Evolutionary conservation across 2,113 vertebrate species (phyloP), one percentile per base, ranked within the genome.

Genomic region (Cololabis saira): DNA sequence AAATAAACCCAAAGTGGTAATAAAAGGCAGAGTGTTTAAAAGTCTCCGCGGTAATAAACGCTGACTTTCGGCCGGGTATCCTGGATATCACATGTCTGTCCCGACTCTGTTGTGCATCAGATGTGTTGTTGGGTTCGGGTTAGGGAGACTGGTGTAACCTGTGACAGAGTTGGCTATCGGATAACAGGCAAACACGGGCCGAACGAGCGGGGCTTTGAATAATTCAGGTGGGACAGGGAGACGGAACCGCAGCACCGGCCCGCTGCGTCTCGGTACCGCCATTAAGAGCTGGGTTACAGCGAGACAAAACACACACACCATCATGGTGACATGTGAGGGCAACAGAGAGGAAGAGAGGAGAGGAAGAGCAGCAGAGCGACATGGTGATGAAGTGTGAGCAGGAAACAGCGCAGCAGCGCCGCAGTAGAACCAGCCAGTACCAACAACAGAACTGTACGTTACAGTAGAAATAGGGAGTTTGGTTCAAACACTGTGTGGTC

Each of bases 151-250:
- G 12, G 21, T 12, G 70, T 42, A 57, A 75, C 68, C 47, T 75
- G 58, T 10, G 65, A 12, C 50, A 76, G 60, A 37, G 64, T 77
- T 75, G 64, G 71, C 84, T 85, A 84, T 90, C 84, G 77, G 24
- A 82, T 90, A 12, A 80, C 87, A 78, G 40, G 85, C 71, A 85
- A 79, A 85, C 81, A 78, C 67, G 18, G 66, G 69, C 71, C 76
- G 73, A 78, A 79, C 59, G 74, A 85, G 84, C 60, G 63, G 63
- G 49, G 65, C 59, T 63, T 66, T 91, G 59, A 90, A 91, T 92
- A 83, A 91, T 91, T 91, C 74, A 91, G 30, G 63, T 65, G n/a
- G n/a, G n/a, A n/a, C n/a, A n/a, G n/a, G n/a, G n/a, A n/a, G n/a
- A n/a, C n/a, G n/a, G n/a, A n/a, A n/a, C n/a, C n/a, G n/a, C n/a